Evolutionary conservation across 2,888 invertebrate genomes (phyloP), one percentile per base, ranked within the genome.

Genomic region (Drosophila kokeensis): DNA sequence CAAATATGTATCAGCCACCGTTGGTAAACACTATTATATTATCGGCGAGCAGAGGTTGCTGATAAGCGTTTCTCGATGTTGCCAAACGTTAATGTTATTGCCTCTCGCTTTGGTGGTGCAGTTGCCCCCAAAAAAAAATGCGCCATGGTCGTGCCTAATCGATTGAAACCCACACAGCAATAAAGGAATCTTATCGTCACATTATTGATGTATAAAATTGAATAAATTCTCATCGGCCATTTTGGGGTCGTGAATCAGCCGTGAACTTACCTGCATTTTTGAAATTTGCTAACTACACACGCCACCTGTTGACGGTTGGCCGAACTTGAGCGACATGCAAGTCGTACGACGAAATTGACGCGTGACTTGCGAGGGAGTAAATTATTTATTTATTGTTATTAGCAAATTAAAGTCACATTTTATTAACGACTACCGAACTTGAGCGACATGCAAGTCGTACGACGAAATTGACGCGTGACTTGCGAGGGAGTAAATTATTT

Each of bases 11-110:
- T 57, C 68, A 73, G 50, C 62, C 52, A 57, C 59, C 57, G 62
- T 71, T 55, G 76, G 69, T 81, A 84, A 79, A 79, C 69, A 78
- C 65, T 68, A 73, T 68, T 69, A 76, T 76, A 83, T 82, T 88
- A 83, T 83, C 83, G 72, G 54, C 64, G 61, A 54, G 58, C 42
- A 66, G 38, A 45, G 66, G 59, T 66, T 45, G 54, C 86, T 83
- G 83, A 83, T 83, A 83, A 82, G 72, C 59, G 40, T 32, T 24
- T 36, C 60, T 34, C 69, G 67, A 72, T 76, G 81, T 79, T 76
- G 76, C 72, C 62, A 72, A 69, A 60, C 65, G 58, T 21, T 36
- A 64, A 60, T 62, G 61, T 21, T 36, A 15, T 57, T 27, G 55
- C 40, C 21, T 40, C 29, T 18, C 53, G 24, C 48, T 24, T 38